Evolutionary conservation across 2,888 invertebrate genomes (phyloP).

Genomic region (Drosophila pseudotalamancana): DNA sequence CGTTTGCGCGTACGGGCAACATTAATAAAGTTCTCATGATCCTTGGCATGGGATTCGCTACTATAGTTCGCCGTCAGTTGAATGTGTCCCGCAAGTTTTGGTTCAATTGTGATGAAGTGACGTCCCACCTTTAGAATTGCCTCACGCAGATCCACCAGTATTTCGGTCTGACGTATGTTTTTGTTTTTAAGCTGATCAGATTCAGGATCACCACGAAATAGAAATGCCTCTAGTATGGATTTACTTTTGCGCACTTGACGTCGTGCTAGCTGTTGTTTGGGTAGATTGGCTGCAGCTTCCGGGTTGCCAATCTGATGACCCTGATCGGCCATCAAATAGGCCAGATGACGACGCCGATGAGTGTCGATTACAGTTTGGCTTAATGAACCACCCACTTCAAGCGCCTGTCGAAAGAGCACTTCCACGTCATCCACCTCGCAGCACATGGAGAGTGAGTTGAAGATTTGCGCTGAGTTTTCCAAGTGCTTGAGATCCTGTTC

Average conservation of each 20-base stretch:
- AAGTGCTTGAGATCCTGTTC: slow-evolving; percentile 92
- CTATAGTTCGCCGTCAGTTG: slow-evolving; percentile 95
- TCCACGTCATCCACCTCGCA: slow-evolving; percentile 95
- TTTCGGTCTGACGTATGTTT: slow-evolving; percentile 99
- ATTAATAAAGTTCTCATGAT: slow-evolving; percentile 97
- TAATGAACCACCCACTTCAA: slow-evolving; percentile 91
- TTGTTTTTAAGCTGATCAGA: slow-evolving; percentile 95
- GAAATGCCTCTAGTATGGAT: slow-evolving; percentile 94
- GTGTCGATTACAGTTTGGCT: slow-evolving; percentile 91
- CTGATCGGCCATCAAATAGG: slow-evolving; percentile 98
- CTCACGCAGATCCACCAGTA: slow-evolving; percentile 98
- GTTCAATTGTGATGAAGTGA: slow-evolving; percentile 97
- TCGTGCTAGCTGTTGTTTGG: slow-evolving; percentile 95
- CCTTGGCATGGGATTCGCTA: slow-evolving; percentile 97
- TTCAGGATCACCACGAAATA: slow-evolving; percentile 90
- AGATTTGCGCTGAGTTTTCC: slow-evolving; percentile 98
- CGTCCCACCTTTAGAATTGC: slow-evolving; percentile 96
- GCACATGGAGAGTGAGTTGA: slow-evolving; percentile 98
- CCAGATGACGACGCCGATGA: slow-evolving; percentile 95
- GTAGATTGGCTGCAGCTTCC: slow-evolving; percentile 94
- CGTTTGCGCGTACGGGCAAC: slow-evolving; percentile 94
- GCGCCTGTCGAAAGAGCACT: slow-evolving; percentile 90
- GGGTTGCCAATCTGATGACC: slow-evolving; percentile 96
- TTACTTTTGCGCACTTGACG: slow-evolving; percentile 96
- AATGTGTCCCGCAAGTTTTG: slow-evolving; percentile 91